These are phyloP conservation scores for Ophioderma brevispina DNA, from an alignment of 35 echinoderm and acorn worm genomes.

Conservation along the genomic window DNA sequence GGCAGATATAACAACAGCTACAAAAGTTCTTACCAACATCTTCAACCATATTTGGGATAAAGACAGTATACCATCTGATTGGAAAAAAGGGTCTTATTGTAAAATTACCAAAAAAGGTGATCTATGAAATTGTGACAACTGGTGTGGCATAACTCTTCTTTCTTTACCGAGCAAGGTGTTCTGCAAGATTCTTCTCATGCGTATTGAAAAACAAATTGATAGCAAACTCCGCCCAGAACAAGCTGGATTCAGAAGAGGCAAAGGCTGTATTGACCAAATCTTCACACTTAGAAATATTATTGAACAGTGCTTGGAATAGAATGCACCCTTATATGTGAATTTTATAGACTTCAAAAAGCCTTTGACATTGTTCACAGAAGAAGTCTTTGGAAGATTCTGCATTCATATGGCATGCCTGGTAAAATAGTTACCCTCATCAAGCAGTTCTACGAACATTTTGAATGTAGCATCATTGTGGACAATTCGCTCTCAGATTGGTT, in stretches of 20 bases:
- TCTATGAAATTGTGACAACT: slow-evolving; percentile 39
- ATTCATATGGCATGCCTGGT: not conserved
- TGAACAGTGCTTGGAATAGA: too few relatives aligned
- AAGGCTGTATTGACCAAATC: too few relatives aligned
- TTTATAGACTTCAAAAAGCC: not conserved
- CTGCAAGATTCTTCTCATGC: too few relatives aligned
- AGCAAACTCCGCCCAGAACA: not conserved
- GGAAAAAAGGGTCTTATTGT: slow-evolving; percentile 32
- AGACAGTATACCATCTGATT: not conserved
- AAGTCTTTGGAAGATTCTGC: too few relatives aligned
- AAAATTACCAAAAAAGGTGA: slow-evolving; percentile 25
- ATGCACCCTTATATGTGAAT: too few relatives aligned
- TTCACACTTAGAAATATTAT: too few relatives aligned
- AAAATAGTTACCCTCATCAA: not conserved
- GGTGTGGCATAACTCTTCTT: slow-evolving; percentile 26
- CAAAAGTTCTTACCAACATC: not conserved
- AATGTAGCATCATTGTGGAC: too few relatives aligned
- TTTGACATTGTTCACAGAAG: not conserved
- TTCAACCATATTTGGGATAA: slow-evolving; percentile 4
- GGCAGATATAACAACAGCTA: not conserved
- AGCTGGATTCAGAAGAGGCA: not conserved
- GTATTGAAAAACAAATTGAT: not conserved
- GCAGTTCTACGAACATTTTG: not conserved
- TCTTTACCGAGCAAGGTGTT: slow-evolving; percentile 21
- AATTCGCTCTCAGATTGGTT: too few relatives aligned